A percentile compares a stretch with the other conserved stretches of the same genome.
phyloP scores from a whole-genome alignment of 92 coral and sea anemone genomes.

The Porites divaricata region DNA sequence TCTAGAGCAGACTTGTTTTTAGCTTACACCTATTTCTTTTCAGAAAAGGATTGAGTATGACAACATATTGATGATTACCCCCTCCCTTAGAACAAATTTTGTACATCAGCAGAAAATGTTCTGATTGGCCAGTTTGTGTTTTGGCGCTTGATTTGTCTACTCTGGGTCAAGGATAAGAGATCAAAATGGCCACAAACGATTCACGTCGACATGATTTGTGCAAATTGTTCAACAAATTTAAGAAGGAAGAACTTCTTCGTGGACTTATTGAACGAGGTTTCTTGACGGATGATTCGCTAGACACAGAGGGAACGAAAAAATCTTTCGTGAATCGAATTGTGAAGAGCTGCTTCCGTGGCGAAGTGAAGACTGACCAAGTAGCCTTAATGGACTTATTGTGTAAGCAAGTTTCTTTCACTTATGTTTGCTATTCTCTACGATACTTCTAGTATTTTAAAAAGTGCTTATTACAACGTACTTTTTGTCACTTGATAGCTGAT shows the following conservation, averaged over 20 bases:
- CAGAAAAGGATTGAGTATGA: background rate
- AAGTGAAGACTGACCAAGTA: slow-evolving; percentile 55
- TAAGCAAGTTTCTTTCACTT: slow-evolving; percentile 37
- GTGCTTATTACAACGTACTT: background rate
- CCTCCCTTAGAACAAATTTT: background rate
- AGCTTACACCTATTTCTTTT: background rate
- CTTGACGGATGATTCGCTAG: slow-evolving; percentile 43
- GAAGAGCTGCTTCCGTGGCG: slow-evolving; percentile 42
- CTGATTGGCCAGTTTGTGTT: slow-evolving; percentile 47
- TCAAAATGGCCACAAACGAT: slow-evolving; percentile 54
- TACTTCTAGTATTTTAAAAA: background rate
- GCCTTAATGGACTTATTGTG: slow-evolving; percentile 77
- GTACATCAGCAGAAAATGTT: background rate
- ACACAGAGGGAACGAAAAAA: slow-evolving; percentile 68
- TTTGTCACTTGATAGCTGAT: too few relatives aligned
- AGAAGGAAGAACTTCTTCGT: slow-evolving; percentile 78
- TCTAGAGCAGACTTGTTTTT: background rate
- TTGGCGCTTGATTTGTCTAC: slow-evolving; percentile 59
- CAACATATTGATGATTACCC: background rate
- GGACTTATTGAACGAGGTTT: slow-evolving; percentile 65
- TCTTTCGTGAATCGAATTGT: slow-evolving; percentile 67
- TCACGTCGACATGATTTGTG: slow-evolving; percentile 15
- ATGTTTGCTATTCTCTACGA: too few relatives aligned
- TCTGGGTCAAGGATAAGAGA: background rate
- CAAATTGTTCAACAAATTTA: slow-evolving; percentile 79